These are phyloP conservation scores for Himantopus leucocephalus DNA, from an alignment of 2,113 vertebrate genomes.

Conservation along the genomic window DNA sequence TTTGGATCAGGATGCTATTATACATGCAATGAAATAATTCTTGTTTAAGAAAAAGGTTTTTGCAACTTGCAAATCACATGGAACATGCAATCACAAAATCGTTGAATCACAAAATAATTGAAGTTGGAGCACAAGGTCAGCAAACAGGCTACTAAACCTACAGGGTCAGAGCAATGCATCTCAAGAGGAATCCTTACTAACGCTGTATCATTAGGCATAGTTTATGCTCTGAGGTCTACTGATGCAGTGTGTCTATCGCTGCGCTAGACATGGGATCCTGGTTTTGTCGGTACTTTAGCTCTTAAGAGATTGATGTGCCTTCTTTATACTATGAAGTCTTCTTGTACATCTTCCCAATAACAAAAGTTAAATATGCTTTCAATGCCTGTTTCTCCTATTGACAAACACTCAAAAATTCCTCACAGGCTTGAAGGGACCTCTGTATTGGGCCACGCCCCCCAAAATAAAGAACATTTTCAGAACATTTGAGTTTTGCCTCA, in stretches of 20 bases:
- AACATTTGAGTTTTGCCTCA: neutral
- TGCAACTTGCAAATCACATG: neutral
- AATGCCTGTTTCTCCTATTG: neutral
- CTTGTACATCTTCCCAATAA: neutral
- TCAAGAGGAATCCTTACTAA: neutral
- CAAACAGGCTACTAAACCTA: neutral
- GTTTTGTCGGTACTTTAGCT: neutral
- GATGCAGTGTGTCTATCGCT: neutral
- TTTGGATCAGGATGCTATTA: neutral
- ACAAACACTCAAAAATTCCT: neutral
- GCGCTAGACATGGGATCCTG: neutral
- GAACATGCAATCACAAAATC: neutral
- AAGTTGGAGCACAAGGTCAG: neutral
- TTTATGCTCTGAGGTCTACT: neutral
- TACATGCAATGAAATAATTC: neutral
- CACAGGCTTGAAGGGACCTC: neutral
- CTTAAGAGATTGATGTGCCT: neutral
- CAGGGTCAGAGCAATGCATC: neutral
- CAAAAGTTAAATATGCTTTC: neutral
- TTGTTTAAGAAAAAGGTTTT: neutral
- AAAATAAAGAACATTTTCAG: neutral
- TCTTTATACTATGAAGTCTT: neutral
- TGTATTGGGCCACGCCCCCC: neutral
- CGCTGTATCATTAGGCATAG: neutral
- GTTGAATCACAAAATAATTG: neutral